Conservation (phyloP, 1,140 invertebrate genomes). For the Drosophila saltans region DNA sequence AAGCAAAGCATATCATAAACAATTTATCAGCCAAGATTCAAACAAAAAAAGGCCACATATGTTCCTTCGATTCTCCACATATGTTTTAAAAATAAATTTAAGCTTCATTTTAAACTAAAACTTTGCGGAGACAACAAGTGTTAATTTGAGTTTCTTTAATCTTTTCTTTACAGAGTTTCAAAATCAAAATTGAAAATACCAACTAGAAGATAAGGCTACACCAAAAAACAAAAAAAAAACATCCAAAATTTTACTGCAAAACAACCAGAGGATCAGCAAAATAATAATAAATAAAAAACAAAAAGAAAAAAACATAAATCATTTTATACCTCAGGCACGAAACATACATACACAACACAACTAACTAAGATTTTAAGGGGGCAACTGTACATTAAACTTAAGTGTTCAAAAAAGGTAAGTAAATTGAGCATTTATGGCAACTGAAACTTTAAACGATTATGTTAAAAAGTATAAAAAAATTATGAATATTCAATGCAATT, state of each 20-base stretch:
- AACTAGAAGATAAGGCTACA: constrained; percentile 76
- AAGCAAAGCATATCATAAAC: constrained; percentile 61
- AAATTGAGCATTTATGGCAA: background rate
- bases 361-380: constrained; percentile 62
- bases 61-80: constrained; percentile 31
- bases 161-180: constrained; percentile 76
- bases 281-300: background rate
- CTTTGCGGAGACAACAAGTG: constrained; percentile 26
- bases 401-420: constrained; percentile 77
- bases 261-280: constrained; percentile 60
- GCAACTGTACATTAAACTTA: constrained; percentile 83
- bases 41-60: constrained; percentile 23
- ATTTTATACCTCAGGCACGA: constrained; percentile 77
- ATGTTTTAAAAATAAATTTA: constrained; percentile 25
- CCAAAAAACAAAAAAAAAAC: constrained; percentile 67
- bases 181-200: constrained; percentile 81
- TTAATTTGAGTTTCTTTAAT: constrained; percentile 11
- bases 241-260: constrained; percentile 44
- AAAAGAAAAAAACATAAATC: constrained; percentile 52
- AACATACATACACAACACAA: constrained; percentile 50
- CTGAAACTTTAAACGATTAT: background rate
- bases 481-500: background rate
- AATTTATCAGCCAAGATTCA: constrained; percentile 48
- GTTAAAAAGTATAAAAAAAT: too few relatives aligned
- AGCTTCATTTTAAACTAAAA: constrained; percentile 40